Evolutionary conservation across 2,113 vertebrate species (phyloP), one percentile per base, ranked within the genome.

Genomic region (Odocoileus hemionus): DNA sequence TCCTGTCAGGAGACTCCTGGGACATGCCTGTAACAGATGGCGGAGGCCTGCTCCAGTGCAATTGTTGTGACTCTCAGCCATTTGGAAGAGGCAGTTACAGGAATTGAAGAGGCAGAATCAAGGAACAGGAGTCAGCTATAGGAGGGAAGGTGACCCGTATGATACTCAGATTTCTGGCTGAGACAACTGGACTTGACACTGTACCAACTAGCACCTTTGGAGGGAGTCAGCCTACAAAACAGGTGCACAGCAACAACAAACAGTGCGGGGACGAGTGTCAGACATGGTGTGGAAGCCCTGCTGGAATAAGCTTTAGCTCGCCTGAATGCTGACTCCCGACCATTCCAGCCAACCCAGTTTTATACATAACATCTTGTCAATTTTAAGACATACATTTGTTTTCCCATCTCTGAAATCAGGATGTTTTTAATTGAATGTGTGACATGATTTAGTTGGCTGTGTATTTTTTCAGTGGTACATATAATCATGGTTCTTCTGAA

Each of bases 1-100:
- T 25, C 9, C 3, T 17, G 50, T 7, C 11, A 0, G 58, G 33
- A 70, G 43, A 2, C 25, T 28, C 47, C 1, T 6, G 0, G 45
- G n/a, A 54, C 61, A n/a, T 1, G 9, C 33, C 2, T 52, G 15
- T 5, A 8, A 60, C 21, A 67, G 23, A 26, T 1, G 3, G 57
- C 0, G 1, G 26, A 85, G 52, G 23, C 19, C 30, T 28, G 76
- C 4, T 3, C 10, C 84, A 43, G 45, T 17, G 36, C 39, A 7
- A 21, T 0, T 15, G 55, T 16, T 16, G 45, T 70, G 76, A 84
- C 21, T 26, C 74, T n/a, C 13, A 13, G 76, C 3, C 1, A 4
- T 5, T 1, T 3, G 43, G 55, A 30, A 92, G 43, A 64, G 54
- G 26, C 30, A 60, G 79, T 39, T 60, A 58, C 25, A 0, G 15